These are phyloP conservation scores for Pycnomerus fuliginosus DNA, from an alignment of 2,888 invertebrate species.

Conservation along the genomic window DNA sequence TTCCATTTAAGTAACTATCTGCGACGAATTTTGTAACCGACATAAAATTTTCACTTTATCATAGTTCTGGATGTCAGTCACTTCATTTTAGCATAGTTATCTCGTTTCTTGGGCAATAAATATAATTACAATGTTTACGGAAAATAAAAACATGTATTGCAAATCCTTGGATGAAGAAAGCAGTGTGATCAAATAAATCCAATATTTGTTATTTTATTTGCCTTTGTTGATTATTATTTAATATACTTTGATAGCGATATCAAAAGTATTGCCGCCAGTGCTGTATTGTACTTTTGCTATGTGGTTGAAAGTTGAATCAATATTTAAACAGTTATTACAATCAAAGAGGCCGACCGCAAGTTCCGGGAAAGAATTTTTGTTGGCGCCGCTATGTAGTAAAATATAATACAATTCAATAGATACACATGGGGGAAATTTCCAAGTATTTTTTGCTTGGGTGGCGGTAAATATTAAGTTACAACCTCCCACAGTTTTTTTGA, in stretches of 20 bases:
- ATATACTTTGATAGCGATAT: slow-evolving; percentile 20
- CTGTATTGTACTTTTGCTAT: slow-evolving; percentile 22
- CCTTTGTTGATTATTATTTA: slow-evolving; percentile 23
- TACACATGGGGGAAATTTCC: too few relatives aligned
- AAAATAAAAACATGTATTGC: too few relatives aligned
- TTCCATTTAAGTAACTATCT: slow-evolving; percentile 17
- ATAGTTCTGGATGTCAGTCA: too few relatives aligned
- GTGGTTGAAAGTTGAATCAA: slow-evolving; percentile 20
- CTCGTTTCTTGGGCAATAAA: too few relatives aligned
- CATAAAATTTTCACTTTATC: too few relatives aligned
- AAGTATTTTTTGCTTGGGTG: slow-evolving; percentile 11
- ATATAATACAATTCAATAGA: too few relatives aligned
- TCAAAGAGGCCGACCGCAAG: slow-evolving; percentile 22
- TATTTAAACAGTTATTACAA: slow-evolving; percentile 21
- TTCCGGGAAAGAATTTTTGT: slow-evolving; percentile 21
- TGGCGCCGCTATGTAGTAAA: too few relatives aligned
- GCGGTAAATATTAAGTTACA: slow-evolving; percentile 20
- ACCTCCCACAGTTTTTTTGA: slow-evolving; percentile 18
- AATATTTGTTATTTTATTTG: slow-evolving; percentile 21
- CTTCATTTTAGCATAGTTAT: too few relatives aligned
- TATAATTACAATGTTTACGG: too few relatives aligned
- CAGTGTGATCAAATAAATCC: slow-evolving; percentile 15
- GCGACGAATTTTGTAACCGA: slow-evolving; percentile 15
- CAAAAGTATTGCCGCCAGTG: slow-evolving; percentile 16
- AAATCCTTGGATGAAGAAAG: too few relatives aligned